A percentile compares a stretch with the other conserved stretches of the same genome.
These are phyloP conservation scores for Blomia tropicalis DNA, from an alignment of 2,888 invertebrate species.

Conservation along the genomic window DNA sequence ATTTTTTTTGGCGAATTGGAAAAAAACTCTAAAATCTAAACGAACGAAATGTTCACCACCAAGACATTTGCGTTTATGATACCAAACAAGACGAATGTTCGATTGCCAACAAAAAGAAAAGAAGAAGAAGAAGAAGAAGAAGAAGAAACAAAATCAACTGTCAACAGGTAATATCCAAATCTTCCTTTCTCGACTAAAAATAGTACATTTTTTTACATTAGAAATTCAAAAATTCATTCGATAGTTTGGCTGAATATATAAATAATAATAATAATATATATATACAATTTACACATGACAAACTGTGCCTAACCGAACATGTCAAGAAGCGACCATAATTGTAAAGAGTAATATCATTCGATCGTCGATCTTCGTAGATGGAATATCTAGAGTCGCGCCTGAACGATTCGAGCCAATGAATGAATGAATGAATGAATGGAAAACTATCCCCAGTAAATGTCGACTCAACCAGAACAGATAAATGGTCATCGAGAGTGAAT, in stretches of 20 bases:
- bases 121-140: background rate
- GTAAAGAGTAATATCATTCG: too few relatives aligned
- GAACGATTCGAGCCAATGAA: too few relatives aligned
- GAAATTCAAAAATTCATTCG: too few relatives aligned
- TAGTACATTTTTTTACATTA: background rate
- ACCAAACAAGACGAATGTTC: background rate
- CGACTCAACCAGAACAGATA: too few relatives aligned
- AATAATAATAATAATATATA: background rate
- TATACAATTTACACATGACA: constrained; percentile 2
- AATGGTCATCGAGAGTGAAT: too few relatives aligned
- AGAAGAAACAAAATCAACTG: background rate
- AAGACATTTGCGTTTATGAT: background rate
- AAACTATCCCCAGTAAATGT: too few relatives aligned
- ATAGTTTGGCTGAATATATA: background rate
- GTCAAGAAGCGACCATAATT: too few relatives aligned
- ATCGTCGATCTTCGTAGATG: too few relatives aligned
- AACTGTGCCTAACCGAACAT: background rate
- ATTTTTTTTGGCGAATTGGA: too few relatives aligned
- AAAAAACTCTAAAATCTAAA: background rate
- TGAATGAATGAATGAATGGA: too few relatives aligned
- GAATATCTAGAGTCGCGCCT: too few relatives aligned
- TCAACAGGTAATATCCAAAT: background rate
- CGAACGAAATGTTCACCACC: too few relatives aligned
- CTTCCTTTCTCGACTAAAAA: background rate
- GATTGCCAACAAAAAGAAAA: background rate